phyloP scores from a whole-genome alignment of 2,888 invertebrate genomes.

The Drosophila atroscutellata region DNA sequence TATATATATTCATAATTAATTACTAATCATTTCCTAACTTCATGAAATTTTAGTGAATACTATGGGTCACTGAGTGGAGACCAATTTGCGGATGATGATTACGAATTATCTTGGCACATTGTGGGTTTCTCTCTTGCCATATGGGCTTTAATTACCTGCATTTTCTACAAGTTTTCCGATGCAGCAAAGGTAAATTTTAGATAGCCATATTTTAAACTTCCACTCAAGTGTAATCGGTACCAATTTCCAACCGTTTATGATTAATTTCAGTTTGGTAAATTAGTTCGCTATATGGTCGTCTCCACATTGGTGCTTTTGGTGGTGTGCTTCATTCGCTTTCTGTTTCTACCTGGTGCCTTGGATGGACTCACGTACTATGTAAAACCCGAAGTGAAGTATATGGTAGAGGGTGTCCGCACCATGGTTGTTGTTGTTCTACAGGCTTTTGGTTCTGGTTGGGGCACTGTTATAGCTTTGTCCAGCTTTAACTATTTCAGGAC shows the following conservation, averaged over 20 bases:
- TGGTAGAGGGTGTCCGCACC: conserved; percentile 11
- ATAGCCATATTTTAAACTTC: neutral
- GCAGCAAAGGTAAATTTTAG: conserved; percentile 56
- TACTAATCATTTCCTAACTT: neutral
- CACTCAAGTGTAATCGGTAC: neutral
- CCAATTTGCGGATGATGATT: rapidly evolving
- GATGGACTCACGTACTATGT: conserved; percentile 49
- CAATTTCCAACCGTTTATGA: neutral
- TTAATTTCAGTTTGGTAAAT: conserved; percentile 69
- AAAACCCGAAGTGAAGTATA: conserved; percentile 5
- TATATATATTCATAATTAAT: neutral
- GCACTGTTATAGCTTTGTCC: conserved; percentile 92
- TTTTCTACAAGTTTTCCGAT: conserved; percentile 70
- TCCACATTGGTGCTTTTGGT: conserved; percentile 56
- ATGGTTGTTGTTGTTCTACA: conserved; percentile 86
- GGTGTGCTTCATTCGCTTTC: conserved; percentile 68
- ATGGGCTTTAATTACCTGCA: conserved; percentile 66
- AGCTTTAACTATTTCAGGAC: conserved; percentile 92
- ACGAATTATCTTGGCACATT: conserved; percentile 73
- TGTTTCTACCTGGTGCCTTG: conserved; percentile 71
- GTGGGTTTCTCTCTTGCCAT: conserved; percentile 50
- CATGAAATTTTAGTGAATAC: conserved; percentile 11
- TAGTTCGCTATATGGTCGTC: conserved; percentile 67
- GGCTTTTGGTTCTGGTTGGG: conserved; percentile 94
- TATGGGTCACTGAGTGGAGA: neutral